Evolutionary conservation across 2,888 invertebrate species (phyloP), one percentile per base, ranked within the genome.

Genomic region (Eupithecia inturbata): DNA sequence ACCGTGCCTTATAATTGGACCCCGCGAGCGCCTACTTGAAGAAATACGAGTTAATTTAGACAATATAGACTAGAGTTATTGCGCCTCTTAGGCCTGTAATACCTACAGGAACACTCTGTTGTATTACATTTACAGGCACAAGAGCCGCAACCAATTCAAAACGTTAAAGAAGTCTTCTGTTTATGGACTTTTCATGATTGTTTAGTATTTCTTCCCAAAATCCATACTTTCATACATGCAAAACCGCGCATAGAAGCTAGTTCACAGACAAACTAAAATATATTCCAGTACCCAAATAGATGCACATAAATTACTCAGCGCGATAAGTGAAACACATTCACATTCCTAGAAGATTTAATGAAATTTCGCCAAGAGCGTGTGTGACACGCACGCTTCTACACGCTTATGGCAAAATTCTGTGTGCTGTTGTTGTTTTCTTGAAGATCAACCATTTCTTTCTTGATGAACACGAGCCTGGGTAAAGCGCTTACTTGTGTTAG

Each of bases 301-400:
- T 57, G 57, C 26, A 26, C 57, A 57, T 57, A 57, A 57, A 57
- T 57, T 26, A 57, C 57, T 31, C 19, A 62, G 31, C 62, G 28
- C 31, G 31, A 62, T 62, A 31, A 19, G 31, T 31, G 62, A 62
- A 62, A 62, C 31, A 19, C 31, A 60, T 28, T 60, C 60, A 60
- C 28, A 28, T 60, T 60, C 28, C 62, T 19, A 19, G 28, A 7
- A 62, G 62, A 62, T 57, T 57, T 57, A 12, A 57, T 26, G 57
- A 57, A 57, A 57, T 57, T 26, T 57, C 26, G 57, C 26, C 1
- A 14, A 57, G 57, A 57, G 53, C 14, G 53, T 12, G 57, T 57
- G 5, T 12, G 53, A 53, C 22, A 53, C 57, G 57, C 57, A 57
- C 26, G 12, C 12, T 14, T n/a, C 57, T 10, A 53, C 49, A 53